Conservation (phyloP, 2,797 vertebrate species). For the Microhierax caerulescens region DNA sequence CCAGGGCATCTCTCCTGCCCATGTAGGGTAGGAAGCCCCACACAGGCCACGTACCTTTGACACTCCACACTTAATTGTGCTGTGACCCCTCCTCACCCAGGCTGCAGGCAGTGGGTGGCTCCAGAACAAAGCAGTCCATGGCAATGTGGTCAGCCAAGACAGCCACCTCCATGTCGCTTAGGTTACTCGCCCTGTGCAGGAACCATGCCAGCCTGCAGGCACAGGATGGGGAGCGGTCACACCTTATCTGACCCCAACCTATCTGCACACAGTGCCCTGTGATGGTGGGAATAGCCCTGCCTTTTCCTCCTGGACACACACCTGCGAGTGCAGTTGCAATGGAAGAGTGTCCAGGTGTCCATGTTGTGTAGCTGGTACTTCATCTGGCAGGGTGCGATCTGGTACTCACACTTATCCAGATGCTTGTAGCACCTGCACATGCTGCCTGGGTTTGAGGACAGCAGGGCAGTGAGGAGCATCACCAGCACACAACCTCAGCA, state of each 20-base stretch:
- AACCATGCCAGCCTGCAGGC: constrained; percentile 74
- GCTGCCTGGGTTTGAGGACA: constrained; percentile 31
- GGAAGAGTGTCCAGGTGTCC: constrained; percentile 75
- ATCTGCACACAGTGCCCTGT: not conserved
- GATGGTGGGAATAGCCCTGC: not conserved
- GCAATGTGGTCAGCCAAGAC: constrained; percentile 72
- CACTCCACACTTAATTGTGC: not conserved
- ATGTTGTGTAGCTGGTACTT: constrained; percentile 79
- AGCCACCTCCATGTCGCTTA: constrained; percentile 27
- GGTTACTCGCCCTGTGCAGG: constrained; percentile 44
- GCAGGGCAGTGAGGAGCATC: accelerated
- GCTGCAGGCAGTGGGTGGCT: constrained; percentile 53
- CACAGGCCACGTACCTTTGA: accelerated
- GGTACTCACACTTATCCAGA: constrained; percentile 76
- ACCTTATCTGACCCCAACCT: not conserved
- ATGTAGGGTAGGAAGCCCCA: not conserved
- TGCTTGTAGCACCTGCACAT: constrained; percentile 71
- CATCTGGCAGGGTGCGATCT: constrained; percentile 73
- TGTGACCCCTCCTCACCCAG: not conserved
- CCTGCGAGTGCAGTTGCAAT: constrained; percentile 86
- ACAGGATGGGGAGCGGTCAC: not conserved
- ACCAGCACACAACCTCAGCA: accelerated
- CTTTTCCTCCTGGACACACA: constrained; percentile 22
- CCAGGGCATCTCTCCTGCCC: not conserved
- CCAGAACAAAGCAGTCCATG: constrained; percentile 79